Evolutionary conservation across 1,140 invertebrate species (phyloP), one percentile per base, ranked within the genome.

Genomic region (Drosophila paulistorum): DNA sequence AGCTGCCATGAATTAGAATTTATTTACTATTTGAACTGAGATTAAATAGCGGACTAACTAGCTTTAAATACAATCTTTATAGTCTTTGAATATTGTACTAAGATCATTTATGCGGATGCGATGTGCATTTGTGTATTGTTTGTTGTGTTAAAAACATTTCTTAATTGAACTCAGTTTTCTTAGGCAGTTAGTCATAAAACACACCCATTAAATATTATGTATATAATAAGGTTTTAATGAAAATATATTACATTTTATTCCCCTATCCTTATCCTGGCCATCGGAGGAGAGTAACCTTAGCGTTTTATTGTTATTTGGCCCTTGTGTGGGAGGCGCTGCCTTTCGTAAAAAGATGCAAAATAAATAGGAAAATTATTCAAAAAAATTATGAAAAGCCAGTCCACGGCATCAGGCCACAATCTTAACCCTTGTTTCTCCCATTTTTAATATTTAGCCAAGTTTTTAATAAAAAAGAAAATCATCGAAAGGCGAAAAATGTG

Each of bases 361-460:
- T 84, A 85, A 85, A 86, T 82, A 86, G 87, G 60, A 72, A 79
- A 87, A 86, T 86, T 86, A 86, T 87, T 77, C 84, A 87, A 78
- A 51, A 86, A 30, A 30, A 86, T 87, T 86, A 86, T 86, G 84
- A 78, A 65, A 51, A 51, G 45, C 45, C 17, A 20, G 45, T 51
- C 55, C 71, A 71, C 48, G 63, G 45, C 64, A 41, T 20, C 41
- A 35, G 35, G 17, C 65, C 51, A 30, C 51, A 35, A 41, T 59
- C 57, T 87, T 86, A 89, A 83, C 83, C 83, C 84, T 86, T 87
- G 63, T 71, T 60, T 59, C 63, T 65, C 6, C 54, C 57, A 20
- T 61, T 60, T 79, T 71, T 64, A 73, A 81, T 77, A 81, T 73
- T 74, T 73, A 71, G 55, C 73, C 65, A 74, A 87, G 79, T 83